Base-by-base conservation (phyloP, 2,888 invertebrate species). In the Falcaria lacertinaria region DNA sequence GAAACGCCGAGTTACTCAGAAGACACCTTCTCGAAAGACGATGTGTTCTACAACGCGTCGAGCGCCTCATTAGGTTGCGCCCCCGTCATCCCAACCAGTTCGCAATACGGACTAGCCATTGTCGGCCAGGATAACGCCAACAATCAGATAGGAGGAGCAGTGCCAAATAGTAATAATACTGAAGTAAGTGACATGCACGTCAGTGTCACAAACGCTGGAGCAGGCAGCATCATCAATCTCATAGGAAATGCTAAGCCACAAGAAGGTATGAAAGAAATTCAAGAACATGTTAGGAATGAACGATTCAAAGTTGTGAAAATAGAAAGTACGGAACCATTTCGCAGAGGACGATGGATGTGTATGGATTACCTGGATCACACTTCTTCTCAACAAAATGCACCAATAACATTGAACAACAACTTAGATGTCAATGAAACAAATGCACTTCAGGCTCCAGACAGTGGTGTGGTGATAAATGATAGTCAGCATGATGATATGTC, bases 231-330 rank as follows among this genome's bases (percentile, higher is more conserved):
- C 57, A 91, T 91, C 64, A 90, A 90, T 73, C 83, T 89, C 58
- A 88, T 89, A 79, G 89, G 89, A 72, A 89, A 90, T 83, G 79
- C 87, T 42, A 89, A 90, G 71, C 77, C 90, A 57, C 74, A 89
- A 73, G 79, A 91, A 90, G 78, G 91, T 78, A 80, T 90, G 90
- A 82, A 88, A 87, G 86, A 88, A 68, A 91, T 93, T 69, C 93
- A 94, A 76, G 92, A 93, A 68, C 93, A 93, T 77, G 93, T 93
- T 74, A 92, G 94, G 64, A 94, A 94, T 81, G 95, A 95, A 81
- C 91, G 97, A 54, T 97, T 97, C 84, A 96, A 96, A 91, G 97
- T 98, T 63, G 97, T 98, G 33, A 98, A 98, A 91, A 97, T 98
- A 62, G 97, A 97, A 85, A 97, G 96, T 63, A 96, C 96, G n/a